phyloP scores from a whole-genome alignment of 2,113 vertebrate species.

The Prinia subflava region DNA sequence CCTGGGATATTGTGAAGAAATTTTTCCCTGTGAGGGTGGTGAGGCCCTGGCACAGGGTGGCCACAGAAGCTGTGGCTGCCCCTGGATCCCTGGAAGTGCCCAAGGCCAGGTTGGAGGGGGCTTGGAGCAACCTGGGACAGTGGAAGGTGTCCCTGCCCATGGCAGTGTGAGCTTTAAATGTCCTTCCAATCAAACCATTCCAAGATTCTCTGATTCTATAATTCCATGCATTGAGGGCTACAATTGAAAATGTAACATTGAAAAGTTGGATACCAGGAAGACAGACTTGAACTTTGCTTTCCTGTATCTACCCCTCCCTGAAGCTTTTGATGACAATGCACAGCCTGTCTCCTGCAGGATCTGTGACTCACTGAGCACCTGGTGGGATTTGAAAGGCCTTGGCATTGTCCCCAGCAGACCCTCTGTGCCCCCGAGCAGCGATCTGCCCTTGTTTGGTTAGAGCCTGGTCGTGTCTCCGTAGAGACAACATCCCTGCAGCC shows the following conservation, averaged over 20 bases:
- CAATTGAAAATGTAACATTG: background rate
- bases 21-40: background rate
- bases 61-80: background rate
- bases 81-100: background rate
- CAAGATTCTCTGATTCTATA: background rate
- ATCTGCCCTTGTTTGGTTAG: conserved; percentile 54
- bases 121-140: background rate
- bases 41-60: rapidly evolving
- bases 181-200: background rate
- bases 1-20: background rate
- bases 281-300: background rate
- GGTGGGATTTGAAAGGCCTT: background rate
- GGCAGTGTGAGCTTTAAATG: background rate
- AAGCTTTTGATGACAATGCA: background rate
- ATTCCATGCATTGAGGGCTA: background rate
- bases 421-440: background rate
- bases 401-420: background rate
- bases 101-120: rapidly evolving
- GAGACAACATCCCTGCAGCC: background rate
- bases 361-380: background rate
- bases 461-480: background rate
- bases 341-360: background rate
- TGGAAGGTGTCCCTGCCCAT: background rate
- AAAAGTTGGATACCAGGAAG: background rate
- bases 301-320: background rate